A percentile compares a stretch with the other conserved stretches of the same genome.
Conservation (phyloP, 1,140 invertebrate genomes). For the Heliconius himera region DNA sequence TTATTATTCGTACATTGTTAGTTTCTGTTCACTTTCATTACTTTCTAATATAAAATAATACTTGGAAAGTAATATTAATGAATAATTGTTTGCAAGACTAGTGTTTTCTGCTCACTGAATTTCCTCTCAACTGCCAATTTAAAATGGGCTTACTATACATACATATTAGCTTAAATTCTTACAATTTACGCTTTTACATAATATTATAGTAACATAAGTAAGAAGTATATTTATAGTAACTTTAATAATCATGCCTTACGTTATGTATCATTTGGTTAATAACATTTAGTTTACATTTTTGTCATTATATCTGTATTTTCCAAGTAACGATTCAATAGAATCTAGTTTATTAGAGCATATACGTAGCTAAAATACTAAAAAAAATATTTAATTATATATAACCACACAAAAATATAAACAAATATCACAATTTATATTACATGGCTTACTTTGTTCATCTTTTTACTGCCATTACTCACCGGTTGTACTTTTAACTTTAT, state of each 20-base stretch:
- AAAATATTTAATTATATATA: neutral
- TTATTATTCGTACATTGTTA: neutral
- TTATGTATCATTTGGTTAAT: neutral
- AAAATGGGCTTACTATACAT: neutral
- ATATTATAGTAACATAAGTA: neutral
- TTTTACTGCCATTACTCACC: neutral
- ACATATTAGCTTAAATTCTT: neutral
- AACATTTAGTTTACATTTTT: neutral
- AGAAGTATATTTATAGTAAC: neutral
- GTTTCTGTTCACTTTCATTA: neutral
- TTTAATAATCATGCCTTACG: neutral
- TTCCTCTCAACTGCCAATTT: neutral
- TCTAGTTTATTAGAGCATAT: conserved; percentile 1
- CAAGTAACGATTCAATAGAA: conserved; percentile 1
- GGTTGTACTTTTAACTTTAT: neutral
- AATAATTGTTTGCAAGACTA: neutral
- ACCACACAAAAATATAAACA: neutral
- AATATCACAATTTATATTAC: neutral
- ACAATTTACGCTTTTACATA: neutral
- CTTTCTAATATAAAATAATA: too few species aligned
- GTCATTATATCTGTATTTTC: neutral
- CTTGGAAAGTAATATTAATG: neutral
- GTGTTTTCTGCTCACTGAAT: neutral
- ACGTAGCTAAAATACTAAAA: neutral
- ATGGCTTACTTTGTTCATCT: neutral